Base-by-base conservation (phyloP, 2,888 invertebrate species). In the Octonoba sinensis region DNA sequence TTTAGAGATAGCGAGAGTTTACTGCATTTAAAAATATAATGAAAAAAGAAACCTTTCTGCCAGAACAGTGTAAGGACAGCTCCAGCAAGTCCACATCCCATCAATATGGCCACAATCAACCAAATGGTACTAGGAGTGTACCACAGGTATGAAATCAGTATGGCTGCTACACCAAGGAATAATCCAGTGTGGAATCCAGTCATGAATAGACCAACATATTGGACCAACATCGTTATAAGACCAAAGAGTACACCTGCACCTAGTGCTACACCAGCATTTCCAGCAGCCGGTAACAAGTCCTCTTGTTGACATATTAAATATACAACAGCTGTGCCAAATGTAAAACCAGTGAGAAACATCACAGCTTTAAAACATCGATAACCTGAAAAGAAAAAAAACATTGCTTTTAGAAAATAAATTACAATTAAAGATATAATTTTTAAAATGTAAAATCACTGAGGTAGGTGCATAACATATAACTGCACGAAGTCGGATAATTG, bases 311-410 rank as follows among this genome's bases (percentile, higher is more conserved):
- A 85, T 22, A 85, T 84, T 65, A 93, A 89, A 88, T 93, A 95
- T 57, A 95, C 93, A 84, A 95, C 92, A 84, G 93, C 92, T 67
- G 94, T 92, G 18, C 94, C 95, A 88, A 95, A 95, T 83, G 94
- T 93, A 88, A 95, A 93, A 47, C 96, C 96, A 65, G 95, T 95
- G 69, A 95, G 91, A 88, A 96, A 96, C 92, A 95, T 94, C 83
- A 93, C 93, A 16, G 94, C 94, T 88, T 95, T 95, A 89, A 95
- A 94, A 88, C 94, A 95, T 84, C 95, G 92, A 89, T 96, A 96
- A 74, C 96, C 95, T 94, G 91, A 88, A 86, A 73, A 82, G 62
- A 15, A 70, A 70, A 83, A 18, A n/a, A 20, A 57, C 15, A 15
- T 20, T 60, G 20, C 60, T 22, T 60, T 60, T 8, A 1, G 59